Base-by-base conservation (phyloP, 2,888 invertebrate species). In the Neoaliturus tenellus region DNA sequence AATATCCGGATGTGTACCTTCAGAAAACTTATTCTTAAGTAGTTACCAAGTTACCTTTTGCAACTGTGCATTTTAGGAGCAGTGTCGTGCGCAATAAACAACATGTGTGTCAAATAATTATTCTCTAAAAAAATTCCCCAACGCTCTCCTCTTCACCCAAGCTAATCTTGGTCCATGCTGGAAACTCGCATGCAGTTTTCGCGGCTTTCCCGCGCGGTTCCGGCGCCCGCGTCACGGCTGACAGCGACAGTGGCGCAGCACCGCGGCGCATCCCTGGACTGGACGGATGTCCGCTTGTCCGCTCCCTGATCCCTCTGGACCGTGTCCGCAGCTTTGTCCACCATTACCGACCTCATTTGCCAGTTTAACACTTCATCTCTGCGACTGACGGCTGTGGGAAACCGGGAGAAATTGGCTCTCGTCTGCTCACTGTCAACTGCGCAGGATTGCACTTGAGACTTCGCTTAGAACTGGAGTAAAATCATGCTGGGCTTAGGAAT, bases 311-410 rank as follows among this genome's bases (percentile, higher is more conserved):
- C 62, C 28, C 62, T 31, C 14, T 6, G 5, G 28, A 62, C 62
- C 62, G 62, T 62, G 62, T 62, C 62, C 62, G 28, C 28, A 17
- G 62, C 62, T 62, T 62, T 62, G 62, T 62, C 25, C 62, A 17
- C 2, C 62, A 51, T 51, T 10, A 2, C 44, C 4, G 35, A 4
- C 35, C 35, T 35, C 35, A 48, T 17, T 48, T 17, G 12, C 48
- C 48, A 48, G 48, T 17, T 48, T 17, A 20, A 48, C 14, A 14
- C 28, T 3, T 28, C 62, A 28, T 62, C 62, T 62, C 31, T 31
- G 28, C 28, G 14, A 5, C 62, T 31, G 62, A 55, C 17, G 25
- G 28, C 62, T 31, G 62, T 28, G 62, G 62, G 62, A 62, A 55
- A 62, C 31, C 62, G 28, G 20, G 51, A 23, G 51, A 51, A 23